A percentile compares a stretch with the other conserved stretches of the same genome.
Evolutionary conservation across 2,888 invertebrate species (phyloP).

Genomic region (Brachylomia viminalis): DNA sequence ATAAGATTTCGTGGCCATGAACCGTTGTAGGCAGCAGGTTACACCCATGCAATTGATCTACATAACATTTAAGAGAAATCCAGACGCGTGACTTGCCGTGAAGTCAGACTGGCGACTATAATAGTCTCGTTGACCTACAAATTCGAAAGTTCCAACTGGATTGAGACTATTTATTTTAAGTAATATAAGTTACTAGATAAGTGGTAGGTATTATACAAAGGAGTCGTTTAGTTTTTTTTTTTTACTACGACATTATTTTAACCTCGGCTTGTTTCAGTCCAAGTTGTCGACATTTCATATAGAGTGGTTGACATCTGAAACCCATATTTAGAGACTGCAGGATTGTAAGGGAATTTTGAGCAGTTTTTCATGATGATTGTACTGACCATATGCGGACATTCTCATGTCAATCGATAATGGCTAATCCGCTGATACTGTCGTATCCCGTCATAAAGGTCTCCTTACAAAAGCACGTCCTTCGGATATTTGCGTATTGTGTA

Average conservation of each 20-base stretch:
- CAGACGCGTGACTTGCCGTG: conserved; percentile 47
- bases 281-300: not conserved
- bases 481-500: conserved; percentile 64
- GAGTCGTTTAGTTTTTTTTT: not conserved
- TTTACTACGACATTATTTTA: not conserved
- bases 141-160: conserved; percentile 41
- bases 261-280: not conserved
- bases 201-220: not conserved
- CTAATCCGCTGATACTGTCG: not conserved
- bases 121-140: conserved; percentile 60
- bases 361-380: not conserved
- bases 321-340: not conserved
- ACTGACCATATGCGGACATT: not conserved
- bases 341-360: not conserved
- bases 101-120: conserved; percentile 27
- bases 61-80: conserved; percentile 45
- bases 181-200: not conserved
- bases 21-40: conserved; percentile 10
- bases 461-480: conserved; percentile 62
- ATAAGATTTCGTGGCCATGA: conserved; percentile 27
- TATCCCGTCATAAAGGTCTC: conserved; percentile 24
- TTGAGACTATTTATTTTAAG: conserved; percentile 20
- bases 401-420: not conserved
- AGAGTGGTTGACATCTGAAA: not conserved
- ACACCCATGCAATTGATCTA: conserved; percentile 43